These are phyloP conservation scores for Cybosia mesomella DNA, from an alignment of 2,888 invertebrate species.

Conservation along the genomic window DNA sequence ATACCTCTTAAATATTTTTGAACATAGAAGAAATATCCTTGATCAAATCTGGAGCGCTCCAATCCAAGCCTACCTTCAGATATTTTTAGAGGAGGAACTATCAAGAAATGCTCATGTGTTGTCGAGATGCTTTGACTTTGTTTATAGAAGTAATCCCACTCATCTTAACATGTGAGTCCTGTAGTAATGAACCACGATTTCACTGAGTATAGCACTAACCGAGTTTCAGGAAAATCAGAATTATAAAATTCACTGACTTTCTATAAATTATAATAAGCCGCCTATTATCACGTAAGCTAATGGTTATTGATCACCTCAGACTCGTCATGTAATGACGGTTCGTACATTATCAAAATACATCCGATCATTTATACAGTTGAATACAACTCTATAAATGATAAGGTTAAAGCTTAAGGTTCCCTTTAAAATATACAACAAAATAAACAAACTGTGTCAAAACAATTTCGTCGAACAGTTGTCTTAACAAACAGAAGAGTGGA, in stretches of 20 bases:
- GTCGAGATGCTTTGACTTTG: too few relatives aligned
- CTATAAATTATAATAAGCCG: not conserved
- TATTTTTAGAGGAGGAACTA: too few relatives aligned
- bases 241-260: not conserved
- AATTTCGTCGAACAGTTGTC: constrained; percentile 26
- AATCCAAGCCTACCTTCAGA: too few relatives aligned
- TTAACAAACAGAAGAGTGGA: constrained; percentile 20
- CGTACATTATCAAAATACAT: constrained; percentile 26
- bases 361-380: constrained; percentile 15
- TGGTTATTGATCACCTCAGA: not conserved
- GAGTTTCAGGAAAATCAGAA: not conserved
- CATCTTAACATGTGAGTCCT: too few relatives aligned
- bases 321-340: not conserved
- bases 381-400: too few relatives aligned
- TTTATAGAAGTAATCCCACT: too few relatives aligned
- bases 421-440: constrained; percentile 12
- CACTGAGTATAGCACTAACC: not conserved
- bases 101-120: too few relatives aligned
- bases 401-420: not conserved
- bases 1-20: too few relatives aligned
- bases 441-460: constrained; percentile 11
- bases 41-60: too few relatives aligned
- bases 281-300: not conserved
- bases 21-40: too few relatives aligned
- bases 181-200: not conserved